phyloP scores from a whole-genome alignment of 2,113 vertebrate genomes.

The Hiodon alosoides region DNA sequence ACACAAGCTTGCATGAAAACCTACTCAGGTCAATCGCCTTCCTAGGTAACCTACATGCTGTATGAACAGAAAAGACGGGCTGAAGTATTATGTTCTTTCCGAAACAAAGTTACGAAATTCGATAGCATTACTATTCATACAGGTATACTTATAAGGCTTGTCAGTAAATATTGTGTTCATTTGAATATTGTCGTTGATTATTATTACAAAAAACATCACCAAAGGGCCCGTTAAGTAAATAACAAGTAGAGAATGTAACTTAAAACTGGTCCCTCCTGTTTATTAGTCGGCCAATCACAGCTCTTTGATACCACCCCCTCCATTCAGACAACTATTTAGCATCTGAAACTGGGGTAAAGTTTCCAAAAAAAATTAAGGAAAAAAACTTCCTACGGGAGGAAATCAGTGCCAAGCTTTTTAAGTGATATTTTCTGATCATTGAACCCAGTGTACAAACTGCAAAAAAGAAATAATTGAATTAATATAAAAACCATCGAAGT shows the following conservation, averaged over 20 bases:
- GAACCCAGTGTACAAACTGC: conserved; percentile 13
- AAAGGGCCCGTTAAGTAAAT: conserved; percentile 8
- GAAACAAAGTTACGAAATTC: too few relatives aligned
- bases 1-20: too few relatives aligned
- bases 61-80: too few relatives aligned
- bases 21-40: too few relatives aligned
- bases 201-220: too few relatives aligned
- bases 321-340: conserved; percentile 89
- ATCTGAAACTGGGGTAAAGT: conserved; percentile 80
- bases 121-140: too few relatives aligned
- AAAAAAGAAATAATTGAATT: conserved; percentile 12
- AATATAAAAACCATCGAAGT: too few relatives aligned
- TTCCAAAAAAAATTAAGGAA: conserved; percentile 78
- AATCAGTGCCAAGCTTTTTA: conserved; percentile 44
- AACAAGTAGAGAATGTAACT: conserved; percentile 43
- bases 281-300: conserved; percentile 65
- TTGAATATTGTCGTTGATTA: too few relatives aligned
- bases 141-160: too few relatives aligned
- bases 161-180: too few relatives aligned
- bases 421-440: conserved; percentile 16
- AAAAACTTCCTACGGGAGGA: conserved; percentile 70
- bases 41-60: too few relatives aligned
- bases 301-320: conserved; percentile 68
- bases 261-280: conserved; percentile 57
- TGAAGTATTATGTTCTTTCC: too few relatives aligned